Percentiles rank a stretch among this genome's conserved stretches.
phyloP scores from a whole-genome alignment of 2,113 vertebrate species.

The Brienomyrus brachyistius region DNA sequence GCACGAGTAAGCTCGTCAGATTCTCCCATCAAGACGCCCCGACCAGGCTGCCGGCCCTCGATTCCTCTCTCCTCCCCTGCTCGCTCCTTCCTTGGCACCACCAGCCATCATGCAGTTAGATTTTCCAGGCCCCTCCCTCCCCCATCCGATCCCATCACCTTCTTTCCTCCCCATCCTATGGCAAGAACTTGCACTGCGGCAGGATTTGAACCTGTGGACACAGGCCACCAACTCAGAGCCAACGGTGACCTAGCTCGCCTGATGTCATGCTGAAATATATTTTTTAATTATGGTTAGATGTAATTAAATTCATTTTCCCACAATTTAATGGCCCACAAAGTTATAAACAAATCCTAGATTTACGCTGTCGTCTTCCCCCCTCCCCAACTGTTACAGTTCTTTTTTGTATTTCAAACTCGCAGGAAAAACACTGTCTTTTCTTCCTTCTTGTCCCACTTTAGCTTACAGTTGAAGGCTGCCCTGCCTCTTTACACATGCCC shows the following conservation, averaged over 20 bases:
- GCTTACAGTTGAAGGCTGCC: no score
- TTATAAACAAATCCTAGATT: slow-evolving; percentile 32
- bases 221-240: slow-evolving; percentile 24
- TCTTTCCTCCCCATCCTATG: neutral
- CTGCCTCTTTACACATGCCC: neutral
- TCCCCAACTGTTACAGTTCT: neutral
- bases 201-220: slow-evolving; percentile 26
- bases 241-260: slow-evolving; percentile 34
- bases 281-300: slow-evolving; percentile 33
- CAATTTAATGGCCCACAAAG: slow-evolving; percentile 20
- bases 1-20: neutral
- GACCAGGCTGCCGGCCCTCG: neutral
- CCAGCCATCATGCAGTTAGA: neutral
- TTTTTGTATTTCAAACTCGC: neutral
- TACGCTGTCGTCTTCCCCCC: slow-evolving; percentile 4
- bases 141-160: slow-evolving; percentile 10
- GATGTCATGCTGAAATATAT: slow-evolving; percentile 34
- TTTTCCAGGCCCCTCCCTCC: neutral
- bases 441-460: neutral
- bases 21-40: neutral
- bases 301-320: slow-evolving; percentile 22
- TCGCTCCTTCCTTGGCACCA: neutral
- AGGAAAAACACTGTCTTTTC: neutral
- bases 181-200: neutral
- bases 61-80: neutral